These are phyloP conservation scores for Sebastes glaucus DNA, from an alignment of 2,797 vertebrate species.

Conservation along the genomic window DNA sequence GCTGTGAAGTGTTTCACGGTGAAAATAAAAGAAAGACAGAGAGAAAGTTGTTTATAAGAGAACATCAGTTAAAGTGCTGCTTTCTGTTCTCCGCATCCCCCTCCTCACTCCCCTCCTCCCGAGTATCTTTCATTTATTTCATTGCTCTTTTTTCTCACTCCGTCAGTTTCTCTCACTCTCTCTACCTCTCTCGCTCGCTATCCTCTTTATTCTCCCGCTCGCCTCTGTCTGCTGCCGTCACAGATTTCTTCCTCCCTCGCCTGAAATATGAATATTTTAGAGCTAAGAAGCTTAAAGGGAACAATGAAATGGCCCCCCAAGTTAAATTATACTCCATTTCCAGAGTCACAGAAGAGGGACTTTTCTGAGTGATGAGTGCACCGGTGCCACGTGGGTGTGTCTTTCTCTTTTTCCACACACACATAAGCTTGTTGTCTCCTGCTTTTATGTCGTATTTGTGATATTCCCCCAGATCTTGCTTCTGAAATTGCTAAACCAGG, in stretches of 20 bases:
- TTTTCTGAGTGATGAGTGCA: slow-evolving; percentile 67
- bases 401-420: slow-evolving; percentile 36
- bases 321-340: slow-evolving; percentile 84
- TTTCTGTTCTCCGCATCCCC: slow-evolving; percentile 43
- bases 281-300: slow-evolving; percentile 86
- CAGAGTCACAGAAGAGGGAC: slow-evolving; percentile 70
- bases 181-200: slow-evolving; percentile 43
- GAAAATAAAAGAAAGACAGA: slow-evolving; percentile 51
- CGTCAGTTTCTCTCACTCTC: slow-evolving; percentile 49
- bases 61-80: slow-evolving; percentile 69
- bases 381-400: slow-evolving; percentile 48
- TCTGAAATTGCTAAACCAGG: slow-evolving; percentile 22
- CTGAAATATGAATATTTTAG: slow-evolving; percentile 87
- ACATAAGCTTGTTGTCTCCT: slow-evolving; percentile 35
- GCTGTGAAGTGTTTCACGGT: slow-evolving; percentile 46
- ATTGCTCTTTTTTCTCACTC: slow-evolving; percentile 59
- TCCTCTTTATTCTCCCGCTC: slow-evolving; percentile 56
- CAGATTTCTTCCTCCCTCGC: slow-evolving; percentile 75
- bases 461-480: slow-evolving; percentile 38
- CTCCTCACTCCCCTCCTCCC: slow-evolving; percentile 23
- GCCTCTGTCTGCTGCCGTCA: slow-evolving; percentile 71
- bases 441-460: slow-evolving; percentile 29
- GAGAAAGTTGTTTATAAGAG: slow-evolving; percentile 65
- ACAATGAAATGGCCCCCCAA: slow-evolving; percentile 83
- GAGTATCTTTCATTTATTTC: slow-evolving; percentile 61